These are phyloP conservation scores for Ovibos moschatus DNA, from an alignment of 2,113 vertebrate genomes.

Conservation along the genomic window DNA sequence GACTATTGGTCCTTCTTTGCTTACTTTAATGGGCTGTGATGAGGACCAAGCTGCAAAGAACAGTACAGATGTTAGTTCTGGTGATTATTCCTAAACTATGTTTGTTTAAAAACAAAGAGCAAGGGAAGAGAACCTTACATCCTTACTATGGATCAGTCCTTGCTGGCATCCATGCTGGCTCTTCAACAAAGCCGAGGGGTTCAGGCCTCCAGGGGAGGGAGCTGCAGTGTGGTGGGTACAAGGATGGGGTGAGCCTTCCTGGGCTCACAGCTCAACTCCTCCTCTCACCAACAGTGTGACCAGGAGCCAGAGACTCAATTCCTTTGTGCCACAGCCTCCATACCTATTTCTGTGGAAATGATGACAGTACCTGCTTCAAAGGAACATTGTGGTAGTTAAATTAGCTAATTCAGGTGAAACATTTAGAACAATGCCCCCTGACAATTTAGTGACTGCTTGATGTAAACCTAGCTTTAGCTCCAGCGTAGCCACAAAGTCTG, in stretches of 20 bases:
- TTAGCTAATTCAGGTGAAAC: not conserved
- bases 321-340: not conserved
- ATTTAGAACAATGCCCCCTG: not conserved
- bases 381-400: not conserved
- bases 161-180: not conserved
- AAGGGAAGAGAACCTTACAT: not conserved
- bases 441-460: not conserved
- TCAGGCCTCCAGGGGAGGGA: not conserved
- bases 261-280: not conserved
- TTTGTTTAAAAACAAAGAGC: not conserved
- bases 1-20: not conserved
- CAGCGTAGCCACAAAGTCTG: slow-evolving; percentile 22
- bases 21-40: not conserved
- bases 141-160: not conserved
- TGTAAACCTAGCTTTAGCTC: slow-evolving; percentile 13
- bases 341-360: not conserved
- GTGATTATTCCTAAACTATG: not conserved
- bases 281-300: not conserved
- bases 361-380: not conserved
- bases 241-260: not conserved
- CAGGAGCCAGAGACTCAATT: not conserved
- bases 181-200: not conserved
- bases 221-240: too few relatives aligned
- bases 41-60: not conserved
- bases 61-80: not conserved